Conservation (phyloP, 2,888 invertebrate species). For the Brachyptera risi region DNA sequence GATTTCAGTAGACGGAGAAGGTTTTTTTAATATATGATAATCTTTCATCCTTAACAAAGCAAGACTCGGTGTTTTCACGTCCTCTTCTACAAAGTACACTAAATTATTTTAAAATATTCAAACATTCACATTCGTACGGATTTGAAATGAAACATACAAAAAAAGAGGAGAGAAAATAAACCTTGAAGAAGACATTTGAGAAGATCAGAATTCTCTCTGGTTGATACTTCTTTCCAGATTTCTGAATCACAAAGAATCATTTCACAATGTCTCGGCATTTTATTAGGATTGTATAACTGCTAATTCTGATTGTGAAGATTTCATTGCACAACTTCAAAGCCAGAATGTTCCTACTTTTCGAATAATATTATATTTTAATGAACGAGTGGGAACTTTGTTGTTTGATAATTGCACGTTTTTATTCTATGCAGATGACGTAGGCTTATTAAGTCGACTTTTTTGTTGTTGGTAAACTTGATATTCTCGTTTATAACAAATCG, state of each 20-base stretch:
- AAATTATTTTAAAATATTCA: constrained; percentile 16
- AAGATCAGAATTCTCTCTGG: neutral
- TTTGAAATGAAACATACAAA: neutral
- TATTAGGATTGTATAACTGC: neutral
- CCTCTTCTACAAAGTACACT: neutral
- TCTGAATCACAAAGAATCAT: neutral
- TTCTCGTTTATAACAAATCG: too few species aligned
- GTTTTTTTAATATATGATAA: constrained; percentile 4
- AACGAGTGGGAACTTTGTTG: neutral
- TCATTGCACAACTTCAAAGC: constrained; percentile 23
- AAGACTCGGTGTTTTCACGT: neutral
- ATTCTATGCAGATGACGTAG: neutral
- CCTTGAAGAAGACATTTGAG: neutral
- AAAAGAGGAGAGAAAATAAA: neutral
- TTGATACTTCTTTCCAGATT: neutral
- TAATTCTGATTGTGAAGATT: constrained; percentile 17
- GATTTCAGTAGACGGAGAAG: too few species aligned
- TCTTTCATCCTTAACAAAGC: neutral
- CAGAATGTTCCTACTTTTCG: neutral
- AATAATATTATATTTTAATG: neutral
- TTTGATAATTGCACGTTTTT: neutral
- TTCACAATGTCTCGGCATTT: neutral
- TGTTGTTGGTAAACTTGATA: too few species aligned
- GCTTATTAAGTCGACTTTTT: too few species aligned
- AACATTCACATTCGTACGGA: constrained; percentile 4